Evolutionary conservation across 2,113 vertebrate genomes (phyloP).

Genomic region (Dermatemys mawii): DNA sequence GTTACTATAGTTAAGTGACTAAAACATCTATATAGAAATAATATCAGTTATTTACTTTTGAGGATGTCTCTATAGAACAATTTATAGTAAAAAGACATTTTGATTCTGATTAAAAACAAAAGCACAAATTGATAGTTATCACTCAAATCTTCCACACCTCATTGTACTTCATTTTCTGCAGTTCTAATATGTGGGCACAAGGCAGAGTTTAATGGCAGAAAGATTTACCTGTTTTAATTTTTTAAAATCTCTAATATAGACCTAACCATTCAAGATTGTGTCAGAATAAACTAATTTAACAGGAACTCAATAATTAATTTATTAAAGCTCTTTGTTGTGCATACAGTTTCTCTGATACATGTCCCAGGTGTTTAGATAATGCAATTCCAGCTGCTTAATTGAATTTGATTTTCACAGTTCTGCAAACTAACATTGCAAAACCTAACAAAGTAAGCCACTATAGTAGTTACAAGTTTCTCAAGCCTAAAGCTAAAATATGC

Average conservation of each 20-base stretch:
- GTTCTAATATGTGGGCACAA: background rate
- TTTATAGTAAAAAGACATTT: background rate
- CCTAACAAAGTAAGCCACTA: background rate
- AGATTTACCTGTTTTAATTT: background rate
- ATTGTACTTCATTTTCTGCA: background rate
- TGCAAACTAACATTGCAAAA: background rate
- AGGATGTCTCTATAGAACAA: background rate
- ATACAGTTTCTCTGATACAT: background rate
- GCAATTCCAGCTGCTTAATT: background rate
- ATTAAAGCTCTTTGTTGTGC: background rate
- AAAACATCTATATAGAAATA: background rate
- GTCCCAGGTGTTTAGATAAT: background rate
- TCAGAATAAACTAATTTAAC: background rate
- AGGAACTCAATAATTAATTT: background rate
- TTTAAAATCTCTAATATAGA: background rate
- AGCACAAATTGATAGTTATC: background rate
- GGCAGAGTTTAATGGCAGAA: background rate
- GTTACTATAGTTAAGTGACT: background rate
- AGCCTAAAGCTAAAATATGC: conserved; percentile 4
- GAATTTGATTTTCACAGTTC: background rate
- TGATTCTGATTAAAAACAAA: background rate
- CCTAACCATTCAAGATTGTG: background rate
- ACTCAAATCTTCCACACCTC: background rate
- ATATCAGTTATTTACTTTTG: background rate
- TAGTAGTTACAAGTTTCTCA: background rate